Conservation (phyloP, 2,797 vertebrate species). For the Avahi laniger region DNA sequence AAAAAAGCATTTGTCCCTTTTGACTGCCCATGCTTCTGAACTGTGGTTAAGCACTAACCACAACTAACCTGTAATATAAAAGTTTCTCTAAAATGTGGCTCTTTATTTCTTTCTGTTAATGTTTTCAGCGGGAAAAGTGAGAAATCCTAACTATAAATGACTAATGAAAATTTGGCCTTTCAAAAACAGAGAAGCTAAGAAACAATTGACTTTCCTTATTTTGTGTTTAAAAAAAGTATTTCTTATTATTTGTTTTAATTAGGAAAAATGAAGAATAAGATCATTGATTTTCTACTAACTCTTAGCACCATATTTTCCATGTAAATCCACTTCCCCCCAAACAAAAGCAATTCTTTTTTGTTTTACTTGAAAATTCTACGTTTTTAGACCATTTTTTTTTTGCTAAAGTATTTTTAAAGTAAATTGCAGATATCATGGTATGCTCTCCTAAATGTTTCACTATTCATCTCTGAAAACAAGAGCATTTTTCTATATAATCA, state of each 20-base stretch:
- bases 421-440: background rate
- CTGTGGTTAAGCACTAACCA: background rate
- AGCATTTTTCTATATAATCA: slow-evolving; percentile 14
- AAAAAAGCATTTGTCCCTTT: background rate
- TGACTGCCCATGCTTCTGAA: background rate
- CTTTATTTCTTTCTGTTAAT: background rate
- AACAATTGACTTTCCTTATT: background rate
- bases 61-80: background rate
- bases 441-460: background rate
- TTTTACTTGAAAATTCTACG: slow-evolving; percentile 17
- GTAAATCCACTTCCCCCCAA: background rate
- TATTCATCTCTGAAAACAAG: background rate
- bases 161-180: slow-evolving; percentile 41
- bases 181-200: slow-evolving; percentile 7
- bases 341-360: slow-evolving; percentile 10
- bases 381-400: background rate
- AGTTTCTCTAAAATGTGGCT: background rate
- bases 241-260: background rate
- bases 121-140: background rate
- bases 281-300: background rate
- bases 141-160: slow-evolving; percentile 15
- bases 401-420: background rate
- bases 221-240: background rate
- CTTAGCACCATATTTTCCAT: background rate
- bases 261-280: background rate